These are phyloP conservation scores for Frieseomelitta varia DNA, from an alignment of 1,140 invertebrate species.

Conservation along the genomic window DNA sequence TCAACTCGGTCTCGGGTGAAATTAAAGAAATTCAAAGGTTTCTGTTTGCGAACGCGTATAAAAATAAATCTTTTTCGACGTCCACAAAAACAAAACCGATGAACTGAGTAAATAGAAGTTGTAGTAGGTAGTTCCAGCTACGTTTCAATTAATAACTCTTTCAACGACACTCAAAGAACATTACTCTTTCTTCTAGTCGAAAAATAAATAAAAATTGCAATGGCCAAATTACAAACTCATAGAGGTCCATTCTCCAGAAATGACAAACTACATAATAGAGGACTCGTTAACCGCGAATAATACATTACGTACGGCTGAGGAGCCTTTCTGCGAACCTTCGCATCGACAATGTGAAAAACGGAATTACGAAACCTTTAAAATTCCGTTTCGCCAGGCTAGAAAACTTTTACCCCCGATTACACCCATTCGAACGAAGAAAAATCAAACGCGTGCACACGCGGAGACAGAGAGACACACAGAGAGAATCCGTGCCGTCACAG, in stretches of 20 bases:
- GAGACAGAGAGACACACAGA: neutral
- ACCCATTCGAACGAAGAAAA: conserved; percentile 21
- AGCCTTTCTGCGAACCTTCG: neutral
- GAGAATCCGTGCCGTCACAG: no score
- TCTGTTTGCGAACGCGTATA: no score
- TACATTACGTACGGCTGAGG: neutral
- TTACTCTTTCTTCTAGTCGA: neutral
- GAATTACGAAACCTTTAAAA: conserved; percentile 8
- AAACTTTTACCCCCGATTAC: conserved; percentile 4
- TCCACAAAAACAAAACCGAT: no score
- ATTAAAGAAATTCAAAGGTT: neutral
- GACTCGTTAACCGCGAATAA: neutral
- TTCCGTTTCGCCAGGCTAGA: conserved; percentile 13
- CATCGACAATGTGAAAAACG: conserved; percentile 5
- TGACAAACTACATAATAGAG: neutral
- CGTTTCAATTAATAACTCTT: neutral
- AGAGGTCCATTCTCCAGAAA: no score
- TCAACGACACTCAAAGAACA: neutral
- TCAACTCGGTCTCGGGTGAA: neutral
- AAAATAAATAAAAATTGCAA: neutral
- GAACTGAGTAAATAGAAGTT: no score
- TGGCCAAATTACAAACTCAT: neutral
- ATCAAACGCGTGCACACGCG: neutral
- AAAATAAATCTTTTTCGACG: no score
- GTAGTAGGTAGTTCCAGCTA: neutral